Evolutionary conservation across 2,888 invertebrate genomes (phyloP).

Genomic region (Coenonympha arcania): DNA sequence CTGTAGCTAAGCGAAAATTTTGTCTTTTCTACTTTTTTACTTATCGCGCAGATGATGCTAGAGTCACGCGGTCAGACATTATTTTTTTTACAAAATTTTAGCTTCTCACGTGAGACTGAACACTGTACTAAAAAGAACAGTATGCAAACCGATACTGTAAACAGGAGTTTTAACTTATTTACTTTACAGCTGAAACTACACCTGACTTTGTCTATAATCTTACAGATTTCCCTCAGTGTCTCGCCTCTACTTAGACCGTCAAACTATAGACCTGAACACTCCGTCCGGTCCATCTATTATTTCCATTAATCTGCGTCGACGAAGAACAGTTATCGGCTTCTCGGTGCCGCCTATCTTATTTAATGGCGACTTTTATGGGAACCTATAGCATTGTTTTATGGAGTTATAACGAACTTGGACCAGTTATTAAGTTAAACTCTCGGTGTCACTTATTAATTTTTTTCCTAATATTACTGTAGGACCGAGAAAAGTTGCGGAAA

Average conservation of each 20-base stretch:
- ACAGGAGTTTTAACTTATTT: too few relatives aligned
- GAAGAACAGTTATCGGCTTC: constrained; percentile 61
- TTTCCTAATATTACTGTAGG: background rate
- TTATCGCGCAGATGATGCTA: too few relatives aligned
- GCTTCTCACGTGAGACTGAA: too few relatives aligned
- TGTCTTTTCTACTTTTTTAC: too few relatives aligned
- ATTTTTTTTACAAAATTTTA: too few relatives aligned
- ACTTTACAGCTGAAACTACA: too few relatives aligned
- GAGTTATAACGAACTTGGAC: constrained; percentile 26
- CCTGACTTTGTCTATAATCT: too few relatives aligned
- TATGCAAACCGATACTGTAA: too few relatives aligned
- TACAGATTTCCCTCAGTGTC: too few relatives aligned
- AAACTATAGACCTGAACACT: background rate
- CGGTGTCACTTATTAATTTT: constrained; percentile 8
- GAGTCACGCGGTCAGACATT: too few relatives aligned
- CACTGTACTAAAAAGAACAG: too few relatives aligned
- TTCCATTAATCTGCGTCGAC: constrained; percentile 18
- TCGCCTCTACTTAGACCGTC: background rate
- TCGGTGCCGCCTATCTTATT: constrained; percentile 46
- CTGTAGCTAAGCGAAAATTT: too few relatives aligned
- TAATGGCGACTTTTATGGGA: constrained; percentile 52
- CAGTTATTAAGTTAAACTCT: constrained; percentile 13
- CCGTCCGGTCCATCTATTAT: constrained; percentile 44
- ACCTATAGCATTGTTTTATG: constrained; percentile 44
- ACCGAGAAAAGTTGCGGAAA: background rate